Evolutionary conservation across 2,113 vertebrate genomes (phyloP), one percentile per base, ranked within the genome.

Genomic region (Nerophis ophidion): DNA sequence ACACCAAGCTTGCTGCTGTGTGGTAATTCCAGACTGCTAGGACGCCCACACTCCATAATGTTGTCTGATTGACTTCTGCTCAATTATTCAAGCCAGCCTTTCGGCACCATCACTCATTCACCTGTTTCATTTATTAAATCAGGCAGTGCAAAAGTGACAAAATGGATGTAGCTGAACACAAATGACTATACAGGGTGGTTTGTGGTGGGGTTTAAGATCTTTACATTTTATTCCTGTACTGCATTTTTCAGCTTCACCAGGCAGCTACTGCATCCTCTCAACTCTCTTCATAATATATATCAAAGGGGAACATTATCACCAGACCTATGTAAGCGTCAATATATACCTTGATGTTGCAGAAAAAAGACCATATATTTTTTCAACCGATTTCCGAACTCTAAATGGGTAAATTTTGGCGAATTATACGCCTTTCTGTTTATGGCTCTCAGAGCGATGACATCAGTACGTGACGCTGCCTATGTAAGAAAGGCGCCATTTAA

Each of bases 71-170:
- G 82, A 82, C 68, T 74, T 77, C 52, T 76, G 75, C 78, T 87
- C 84, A 89, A 87, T 90, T 89, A 90, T 87, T 89, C 78, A 84
- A 87, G 83, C 75, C 71, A 80, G 81, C 74, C 61, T 67, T 83
- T 77, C 70, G 65, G 65, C 55, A 71, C 71, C 70, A 70, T 66
- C 67, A 75, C 61, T 71, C 65, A 34, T 80, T 76, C 73, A 60
- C 55, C 68, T 55, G 60, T 63, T 83, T 77, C 63, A 81, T 85
- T 88, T 84, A 82, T 77, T 80, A 75, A 80, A 80, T 84, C 66
- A 80, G 77, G 65, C 70, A 65, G 56, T 80, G 77, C 82, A 71
- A 75, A 77, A 80, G 81, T 84, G 72, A 63, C 76, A 79, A 85
- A 86, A 72, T 61, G 80, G 68, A 80, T 71, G 70, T 74, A 73